A percentile compares a stretch with the other conserved stretches of the same genome.
phyloP scores from a whole-genome alignment of 2,113 vertebrate species.

The Hoplias malabaricus region DNA sequence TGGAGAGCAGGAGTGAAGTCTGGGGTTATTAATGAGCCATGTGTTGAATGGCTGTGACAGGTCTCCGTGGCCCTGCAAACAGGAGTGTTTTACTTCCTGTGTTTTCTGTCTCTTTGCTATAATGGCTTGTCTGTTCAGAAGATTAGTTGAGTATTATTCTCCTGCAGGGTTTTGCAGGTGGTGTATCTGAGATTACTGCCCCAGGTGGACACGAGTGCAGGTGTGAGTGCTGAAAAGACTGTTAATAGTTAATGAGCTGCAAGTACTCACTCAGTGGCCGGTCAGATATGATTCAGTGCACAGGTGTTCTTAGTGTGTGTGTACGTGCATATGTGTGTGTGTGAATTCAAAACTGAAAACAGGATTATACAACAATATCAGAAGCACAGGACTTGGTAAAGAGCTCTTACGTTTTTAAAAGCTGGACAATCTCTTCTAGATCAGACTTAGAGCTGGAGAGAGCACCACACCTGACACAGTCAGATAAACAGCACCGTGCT shows the following conservation, averaged over 20 bases:
- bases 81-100: neutral
- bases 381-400: no score
- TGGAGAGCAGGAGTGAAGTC: slow-evolving; percentile 31
- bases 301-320: slow-evolving; percentile 45
- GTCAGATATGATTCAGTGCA: neutral
- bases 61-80: neutral
- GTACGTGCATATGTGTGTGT: slow-evolving; percentile 41
- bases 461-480: no score
- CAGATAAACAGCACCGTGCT: no score
- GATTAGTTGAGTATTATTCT: slow-evolving; percentile 10
- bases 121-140: slow-evolving; percentile 17
- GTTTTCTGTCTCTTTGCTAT: slow-evolving; percentile 3
- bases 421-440: no score
- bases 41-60: neutral
- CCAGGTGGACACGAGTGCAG: slow-evolving; percentile 45
- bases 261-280: neutral
- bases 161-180: neutral
- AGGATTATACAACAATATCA: no score
- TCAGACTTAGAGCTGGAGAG: no score
- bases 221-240: slow-evolving; percentile 32
- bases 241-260: neutral
- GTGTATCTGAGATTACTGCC: slow-evolving; percentile 20
- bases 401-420: no score
- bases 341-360: neutral
- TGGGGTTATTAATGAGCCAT: neutral